Percentiles rank a stretch among this genome's conserved stretches.
phyloP scores from a whole-genome alignment of 2,888 invertebrate species.

The Frankliniella fusca region DNA sequence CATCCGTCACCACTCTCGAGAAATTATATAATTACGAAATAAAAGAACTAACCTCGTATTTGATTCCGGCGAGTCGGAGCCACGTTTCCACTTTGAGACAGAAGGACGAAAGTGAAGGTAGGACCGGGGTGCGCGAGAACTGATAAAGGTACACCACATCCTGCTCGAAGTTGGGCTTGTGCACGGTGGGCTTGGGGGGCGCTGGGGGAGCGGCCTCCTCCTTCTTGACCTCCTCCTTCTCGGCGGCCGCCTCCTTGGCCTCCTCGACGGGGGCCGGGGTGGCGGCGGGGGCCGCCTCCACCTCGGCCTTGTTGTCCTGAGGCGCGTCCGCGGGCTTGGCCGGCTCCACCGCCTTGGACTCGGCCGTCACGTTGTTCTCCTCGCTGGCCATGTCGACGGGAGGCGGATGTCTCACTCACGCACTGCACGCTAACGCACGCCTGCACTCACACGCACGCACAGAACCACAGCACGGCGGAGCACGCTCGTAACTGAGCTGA shows the following conservation, averaged over 20 bases:
- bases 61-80: conserved; percentile 84
- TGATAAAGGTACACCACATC: conserved; percentile 92
- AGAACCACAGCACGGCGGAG: not conserved
- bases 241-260: conserved; percentile 36
- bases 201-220: conserved; percentile 38
- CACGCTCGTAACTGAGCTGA: not conserved
- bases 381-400: conserved; percentile 34
- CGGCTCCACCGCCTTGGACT: conserved; percentile 43
- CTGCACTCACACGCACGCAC: not conserved
- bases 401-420: not conserved
- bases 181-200: conserved; percentile 68
- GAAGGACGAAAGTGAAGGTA: conserved; percentile 87
- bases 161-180: conserved; percentile 84
- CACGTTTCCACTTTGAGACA: conserved; percentile 95
- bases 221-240: conserved; percentile 37
- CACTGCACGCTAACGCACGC: not conserved
- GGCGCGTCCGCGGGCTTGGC: conserved; percentile 37
- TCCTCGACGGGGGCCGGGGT: conserved; percentile 37
- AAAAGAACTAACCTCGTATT: conserved; percentile 77
- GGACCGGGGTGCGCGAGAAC: conserved; percentile 81
- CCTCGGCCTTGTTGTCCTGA: conserved; percentile 32
- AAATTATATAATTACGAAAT: too few species aligned
- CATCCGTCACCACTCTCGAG: too few species aligned
- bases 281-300: conserved; percentile 28
- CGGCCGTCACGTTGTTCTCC: conserved; percentile 47